A percentile compares a stretch with the other conserved stretches of the same genome.
Evolutionary conservation across 2,797 vertebrate genomes (phyloP).

Genomic region (Chloroceryle amazona): DNA sequence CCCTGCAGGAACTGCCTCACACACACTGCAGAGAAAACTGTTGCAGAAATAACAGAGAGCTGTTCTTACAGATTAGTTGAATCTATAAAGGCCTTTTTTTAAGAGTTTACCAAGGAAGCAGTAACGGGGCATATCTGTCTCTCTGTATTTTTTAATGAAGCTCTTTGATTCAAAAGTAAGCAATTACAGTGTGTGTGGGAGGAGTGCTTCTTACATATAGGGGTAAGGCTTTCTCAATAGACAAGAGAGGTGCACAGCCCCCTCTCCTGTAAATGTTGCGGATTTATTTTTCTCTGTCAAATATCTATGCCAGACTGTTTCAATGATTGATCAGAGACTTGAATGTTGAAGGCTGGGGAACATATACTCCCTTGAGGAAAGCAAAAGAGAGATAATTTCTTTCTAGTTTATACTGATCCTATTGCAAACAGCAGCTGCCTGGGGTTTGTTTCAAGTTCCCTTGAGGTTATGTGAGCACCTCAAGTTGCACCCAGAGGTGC

Average conservation of each 20-base stretch:
- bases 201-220: background rate
- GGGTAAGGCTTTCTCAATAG: background rate
- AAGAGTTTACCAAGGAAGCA: background rate
- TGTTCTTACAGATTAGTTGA: background rate
- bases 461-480: background rate
- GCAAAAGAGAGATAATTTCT: background rate
- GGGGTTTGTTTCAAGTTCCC: background rate
- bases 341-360: background rate
- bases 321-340: background rate
- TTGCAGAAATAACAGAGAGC: background rate
- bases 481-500: background rate
- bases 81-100: background rate
- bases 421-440: background rate
- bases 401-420: background rate
- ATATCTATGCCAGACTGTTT: background rate
- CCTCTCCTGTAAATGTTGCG: background rate
- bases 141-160: background rate
- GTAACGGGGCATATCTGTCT: background rate
- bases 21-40: background rate
- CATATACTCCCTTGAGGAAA: background rate
- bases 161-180: background rate
- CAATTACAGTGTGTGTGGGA: background rate
- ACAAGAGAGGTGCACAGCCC: background rate
- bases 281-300: background rate
- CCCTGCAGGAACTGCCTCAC: background rate